Conservation (phyloP, 1,140 invertebrate genomes). For the Streblospio benedicti region DNA sequence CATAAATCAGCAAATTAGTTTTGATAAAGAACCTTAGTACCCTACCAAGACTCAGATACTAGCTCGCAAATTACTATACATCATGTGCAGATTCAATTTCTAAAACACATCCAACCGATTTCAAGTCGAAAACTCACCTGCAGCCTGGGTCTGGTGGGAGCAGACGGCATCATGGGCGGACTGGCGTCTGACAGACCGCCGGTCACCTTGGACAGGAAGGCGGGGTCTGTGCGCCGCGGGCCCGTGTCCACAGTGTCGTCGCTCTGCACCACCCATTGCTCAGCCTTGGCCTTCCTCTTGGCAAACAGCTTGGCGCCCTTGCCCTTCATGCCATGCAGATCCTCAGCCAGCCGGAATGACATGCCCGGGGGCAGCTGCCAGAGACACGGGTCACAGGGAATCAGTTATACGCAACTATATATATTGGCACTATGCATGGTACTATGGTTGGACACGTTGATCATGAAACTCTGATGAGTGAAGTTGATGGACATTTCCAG, state of each 20-base stretch:
- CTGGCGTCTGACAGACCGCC: not conserved
- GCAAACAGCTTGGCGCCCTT: conserved; percentile 73
- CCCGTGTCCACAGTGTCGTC: conserved; percentile 30
- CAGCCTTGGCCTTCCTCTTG: conserved; percentile 71
- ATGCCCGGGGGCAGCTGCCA: conserved; percentile 60
- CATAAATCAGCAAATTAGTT: too few relatives aligned
- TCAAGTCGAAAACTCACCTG: too few relatives aligned
- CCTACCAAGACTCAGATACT: too few relatives aligned
- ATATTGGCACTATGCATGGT: conserved; percentile 30
- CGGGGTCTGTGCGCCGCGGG: conserved; percentile 15
- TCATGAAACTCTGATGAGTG: too few relatives aligned
- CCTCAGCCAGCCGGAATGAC: conserved; percentile 64
- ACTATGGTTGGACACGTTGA: conserved; percentile 27
- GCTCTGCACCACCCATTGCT: conserved; percentile 67
- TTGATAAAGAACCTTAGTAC: too few relatives aligned
- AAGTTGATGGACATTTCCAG: too few relatives aligned
- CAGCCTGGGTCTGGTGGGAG: too few relatives aligned
- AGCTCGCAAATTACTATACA: too few relatives aligned
- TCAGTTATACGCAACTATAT: conserved; percentile 23
- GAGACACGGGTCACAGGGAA: too few relatives aligned
- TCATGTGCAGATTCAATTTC: too few relatives aligned
- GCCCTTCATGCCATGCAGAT: conserved; percentile 48
- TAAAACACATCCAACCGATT: too few relatives aligned
- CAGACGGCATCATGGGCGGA: too few relatives aligned
- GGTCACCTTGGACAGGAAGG: not conserved